Percentiles rank a stretch among this genome's conserved stretches.
phyloP scores from a whole-genome alignment of 2,888 invertebrate genomes.

The Pollenia griseotomentosa region DNA sequence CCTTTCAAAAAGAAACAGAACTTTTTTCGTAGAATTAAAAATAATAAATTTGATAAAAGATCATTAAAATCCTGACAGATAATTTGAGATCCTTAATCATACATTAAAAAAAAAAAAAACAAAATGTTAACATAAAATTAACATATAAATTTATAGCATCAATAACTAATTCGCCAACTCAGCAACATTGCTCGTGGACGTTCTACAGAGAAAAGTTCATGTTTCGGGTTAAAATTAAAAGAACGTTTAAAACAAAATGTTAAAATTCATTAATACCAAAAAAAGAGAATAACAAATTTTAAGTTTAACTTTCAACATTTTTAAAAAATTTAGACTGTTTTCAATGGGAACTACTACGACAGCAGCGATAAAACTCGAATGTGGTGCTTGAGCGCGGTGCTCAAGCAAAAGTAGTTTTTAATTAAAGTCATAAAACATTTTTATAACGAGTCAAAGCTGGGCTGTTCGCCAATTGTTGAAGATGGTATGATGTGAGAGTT shows the following conservation, averaged over 20 bases:
- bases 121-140: constrained; percentile 69
- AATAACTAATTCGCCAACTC: constrained; percentile 68
- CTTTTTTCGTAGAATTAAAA: constrained; percentile 31
- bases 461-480: not conserved
- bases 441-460: constrained; percentile 61
- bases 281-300: constrained; percentile 29
- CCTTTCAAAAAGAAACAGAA: not conserved
- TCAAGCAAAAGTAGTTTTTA: constrained; percentile 71
- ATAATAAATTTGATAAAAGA: constrained; percentile 50
- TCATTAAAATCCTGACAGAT: constrained; percentile 52
- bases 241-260: constrained; percentile 54
- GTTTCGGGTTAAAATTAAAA: constrained; percentile 38
- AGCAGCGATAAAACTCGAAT: constrained; percentile 4
- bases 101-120: not conserved
- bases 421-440: constrained; percentile 75
- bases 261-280: constrained; percentile 15
- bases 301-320: constrained; percentile 51
- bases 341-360: constrained; percentile 5
- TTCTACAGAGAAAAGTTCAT: constrained; percentile 21
- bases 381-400: not conserved
- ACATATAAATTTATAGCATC: constrained; percentile 74
- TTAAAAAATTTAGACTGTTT: constrained; percentile 4
- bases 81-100: constrained; percentile 58
- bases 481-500: not conserved
- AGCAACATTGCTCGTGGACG: not conserved